phyloP scores from a whole-genome alignment of 2,113 vertebrate species.

The Gila orcuttii region DNA sequence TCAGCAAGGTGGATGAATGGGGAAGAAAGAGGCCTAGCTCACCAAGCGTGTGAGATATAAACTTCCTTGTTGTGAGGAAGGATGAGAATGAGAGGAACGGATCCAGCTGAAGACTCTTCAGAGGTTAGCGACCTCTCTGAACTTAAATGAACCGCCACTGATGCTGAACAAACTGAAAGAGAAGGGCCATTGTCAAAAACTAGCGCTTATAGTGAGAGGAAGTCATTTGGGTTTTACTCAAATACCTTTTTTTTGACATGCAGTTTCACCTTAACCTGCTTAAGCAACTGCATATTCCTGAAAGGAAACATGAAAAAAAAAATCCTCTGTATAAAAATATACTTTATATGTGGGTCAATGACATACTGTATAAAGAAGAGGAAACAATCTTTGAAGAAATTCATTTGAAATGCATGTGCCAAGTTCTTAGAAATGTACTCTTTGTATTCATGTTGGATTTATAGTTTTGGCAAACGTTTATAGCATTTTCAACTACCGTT shows the following conservation, averaged over 20 bases:
- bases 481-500: background rate
- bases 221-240: background rate
- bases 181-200: background rate
- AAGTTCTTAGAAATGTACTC: background rate
- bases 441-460: background rate
- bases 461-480: too few species aligned
- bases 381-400: background rate
- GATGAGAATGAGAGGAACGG: constrained; percentile 6
- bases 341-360: background rate
- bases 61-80: constrained; percentile 7
- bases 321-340: background rate
- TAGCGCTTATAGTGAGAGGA: background rate
- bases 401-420: background rate
- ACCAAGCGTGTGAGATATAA: background rate
- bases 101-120: constrained; percentile 1
- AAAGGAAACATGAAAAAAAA: background rate
- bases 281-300: background rate
- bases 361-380: background rate
- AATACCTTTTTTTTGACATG: background rate
- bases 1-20: background rate
- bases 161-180: constrained; percentile 28
- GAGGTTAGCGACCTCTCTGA: constrained; percentile 43
- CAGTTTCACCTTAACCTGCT: constrained; percentile 18
- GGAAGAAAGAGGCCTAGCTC: background rate
- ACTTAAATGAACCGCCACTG: constrained; percentile 20